A percentile compares a stretch with the other conserved stretches of the same genome.
These are phyloP conservation scores for Lysiphlebus fabarum DNA, from an alignment of 1,140 invertebrate genomes.

Conservation along the genomic window DNA sequence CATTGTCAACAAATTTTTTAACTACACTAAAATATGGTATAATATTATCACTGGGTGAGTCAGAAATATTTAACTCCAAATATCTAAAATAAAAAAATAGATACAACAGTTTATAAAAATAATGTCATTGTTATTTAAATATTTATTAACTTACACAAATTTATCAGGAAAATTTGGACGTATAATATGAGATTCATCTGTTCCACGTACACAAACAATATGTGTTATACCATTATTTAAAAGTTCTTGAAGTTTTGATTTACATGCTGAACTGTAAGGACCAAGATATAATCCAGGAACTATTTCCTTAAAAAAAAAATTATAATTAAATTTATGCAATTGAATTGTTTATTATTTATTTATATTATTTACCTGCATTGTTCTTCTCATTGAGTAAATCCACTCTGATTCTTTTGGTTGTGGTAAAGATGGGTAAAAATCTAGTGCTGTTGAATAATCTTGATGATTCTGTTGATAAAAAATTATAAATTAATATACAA, in stretches of 20 bases:
- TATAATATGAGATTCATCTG: slow-evolving; percentile 65
- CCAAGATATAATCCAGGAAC: slow-evolving; percentile 68
- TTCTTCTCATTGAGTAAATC: slow-evolving; percentile 64
- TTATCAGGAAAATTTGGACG: slow-evolving; percentile 65
- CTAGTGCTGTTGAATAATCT: too few species aligned
- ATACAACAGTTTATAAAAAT: not conserved
- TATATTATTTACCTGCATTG: slow-evolving; percentile 60
- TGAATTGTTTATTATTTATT: too few species aligned
- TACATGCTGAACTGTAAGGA: slow-evolving; percentile 62
- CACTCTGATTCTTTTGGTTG: too few species aligned
- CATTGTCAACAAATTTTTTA: slow-evolving; percentile 64
- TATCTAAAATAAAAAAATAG: slow-evolving; percentile 53
- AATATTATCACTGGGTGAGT: slow-evolving; percentile 66
- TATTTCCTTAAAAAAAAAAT: slow-evolving; percentile 58
- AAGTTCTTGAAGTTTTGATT: slow-evolving; percentile 56
- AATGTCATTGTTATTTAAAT: not conserved
- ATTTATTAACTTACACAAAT: slow-evolving; percentile 57
- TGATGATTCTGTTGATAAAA: too few species aligned
- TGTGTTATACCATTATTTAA: slow-evolving; percentile 64
- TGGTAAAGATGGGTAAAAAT: too few species aligned
- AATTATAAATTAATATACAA: too few species aligned
- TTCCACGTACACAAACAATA: slow-evolving; percentile 68
- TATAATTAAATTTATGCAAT: too few species aligned
- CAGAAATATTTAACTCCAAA: slow-evolving; percentile 66
- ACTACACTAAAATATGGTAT: slow-evolving; percentile 65